A percentile compares a stretch with the other conserved stretches of the same genome.
Conservation (phyloP, 2,113 vertebrate genomes). For the Mohoua ochrocephala region DNA sequence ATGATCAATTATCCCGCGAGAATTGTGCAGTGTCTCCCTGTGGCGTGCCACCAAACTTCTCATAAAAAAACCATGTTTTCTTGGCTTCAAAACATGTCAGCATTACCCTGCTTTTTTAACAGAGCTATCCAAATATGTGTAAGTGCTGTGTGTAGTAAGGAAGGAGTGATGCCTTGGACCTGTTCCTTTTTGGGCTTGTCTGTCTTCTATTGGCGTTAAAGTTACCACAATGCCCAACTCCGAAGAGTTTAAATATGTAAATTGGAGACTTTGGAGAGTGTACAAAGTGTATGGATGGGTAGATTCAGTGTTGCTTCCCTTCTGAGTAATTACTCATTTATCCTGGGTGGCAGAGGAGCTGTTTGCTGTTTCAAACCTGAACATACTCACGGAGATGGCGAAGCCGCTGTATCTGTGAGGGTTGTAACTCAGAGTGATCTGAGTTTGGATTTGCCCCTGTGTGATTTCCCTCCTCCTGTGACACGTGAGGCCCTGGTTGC, state of each 20-base stretch:
- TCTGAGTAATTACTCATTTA: neutral
- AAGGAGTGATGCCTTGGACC: neutral
- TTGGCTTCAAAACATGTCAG: neutral
- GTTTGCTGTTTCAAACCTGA: neutral
- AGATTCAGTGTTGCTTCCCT: neutral
- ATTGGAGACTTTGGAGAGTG: neutral
- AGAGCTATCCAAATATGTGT: neutral
- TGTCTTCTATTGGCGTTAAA: neutral
- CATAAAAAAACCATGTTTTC: neutral
- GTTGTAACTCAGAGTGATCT: neutral
- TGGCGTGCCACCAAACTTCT: neutral
- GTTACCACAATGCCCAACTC: neutral
- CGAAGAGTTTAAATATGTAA: neutral
- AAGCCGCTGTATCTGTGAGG: neutral
- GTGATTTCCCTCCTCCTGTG: neutral
- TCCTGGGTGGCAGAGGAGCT: neutral
- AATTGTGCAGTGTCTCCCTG: neutral
- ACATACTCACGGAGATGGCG: neutral
- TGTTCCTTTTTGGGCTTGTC: neutral
- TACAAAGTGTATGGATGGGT: neutral
- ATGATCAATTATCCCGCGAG: neutral
- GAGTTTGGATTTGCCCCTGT: neutral
- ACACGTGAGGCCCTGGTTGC: neutral
- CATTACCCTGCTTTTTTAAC: neutral
- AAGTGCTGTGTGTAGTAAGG: neutral